Percentiles rank a stretch among this genome's conserved stretches.
These are phyloP conservation scores for Heteronetta atricapilla DNA, from an alignment of 2,113 vertebrate genomes.

Conservation along the genomic window DNA sequence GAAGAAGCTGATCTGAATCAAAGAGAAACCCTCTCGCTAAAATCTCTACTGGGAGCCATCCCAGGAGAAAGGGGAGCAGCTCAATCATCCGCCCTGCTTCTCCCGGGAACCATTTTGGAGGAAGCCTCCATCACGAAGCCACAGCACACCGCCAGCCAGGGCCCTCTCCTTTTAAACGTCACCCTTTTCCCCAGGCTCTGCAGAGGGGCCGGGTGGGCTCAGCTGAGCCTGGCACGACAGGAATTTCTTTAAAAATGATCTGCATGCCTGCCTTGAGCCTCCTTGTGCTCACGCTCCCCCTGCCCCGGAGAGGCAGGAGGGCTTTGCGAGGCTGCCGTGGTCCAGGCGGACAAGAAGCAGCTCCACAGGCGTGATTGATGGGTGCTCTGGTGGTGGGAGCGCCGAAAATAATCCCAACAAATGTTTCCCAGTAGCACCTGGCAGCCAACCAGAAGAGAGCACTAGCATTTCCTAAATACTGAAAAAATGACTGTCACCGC, in stretches of 20 bases:
- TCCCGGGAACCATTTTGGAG: neutral
- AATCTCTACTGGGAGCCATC: neutral
- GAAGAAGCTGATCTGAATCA: neutral
- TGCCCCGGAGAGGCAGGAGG: neutral
- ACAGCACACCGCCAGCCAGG: rapidly evolving
- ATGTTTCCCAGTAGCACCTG: conserved; percentile 76
- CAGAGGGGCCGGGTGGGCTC: neutral
- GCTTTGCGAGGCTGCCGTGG: neutral
- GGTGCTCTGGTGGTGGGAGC: conserved; percentile 45
- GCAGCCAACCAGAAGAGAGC: conserved; percentile 75
- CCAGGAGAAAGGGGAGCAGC: rapidly evolving
- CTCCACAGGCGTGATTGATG: conserved; percentile 63
- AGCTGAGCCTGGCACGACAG: neutral
- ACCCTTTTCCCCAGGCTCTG: neutral
- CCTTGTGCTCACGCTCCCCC: neutral
- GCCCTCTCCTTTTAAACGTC: neutral
- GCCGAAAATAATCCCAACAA: conserved; percentile 78
- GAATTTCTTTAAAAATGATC: conserved; percentile 28
- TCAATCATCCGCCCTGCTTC: neutral
- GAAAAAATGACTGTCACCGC: conserved; percentile 70
- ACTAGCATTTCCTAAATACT: conserved; percentile 74
- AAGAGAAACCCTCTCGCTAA: neutral
- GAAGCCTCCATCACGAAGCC: neutral
- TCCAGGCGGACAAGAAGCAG: conserved; percentile 15
- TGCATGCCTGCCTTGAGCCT: conserved; percentile 26